A percentile compares a stretch with the other conserved stretches of the same genome.
phyloP scores from a whole-genome alignment of 2,797 vertebrate species.

The Semotilus atromaculatus region DNA sequence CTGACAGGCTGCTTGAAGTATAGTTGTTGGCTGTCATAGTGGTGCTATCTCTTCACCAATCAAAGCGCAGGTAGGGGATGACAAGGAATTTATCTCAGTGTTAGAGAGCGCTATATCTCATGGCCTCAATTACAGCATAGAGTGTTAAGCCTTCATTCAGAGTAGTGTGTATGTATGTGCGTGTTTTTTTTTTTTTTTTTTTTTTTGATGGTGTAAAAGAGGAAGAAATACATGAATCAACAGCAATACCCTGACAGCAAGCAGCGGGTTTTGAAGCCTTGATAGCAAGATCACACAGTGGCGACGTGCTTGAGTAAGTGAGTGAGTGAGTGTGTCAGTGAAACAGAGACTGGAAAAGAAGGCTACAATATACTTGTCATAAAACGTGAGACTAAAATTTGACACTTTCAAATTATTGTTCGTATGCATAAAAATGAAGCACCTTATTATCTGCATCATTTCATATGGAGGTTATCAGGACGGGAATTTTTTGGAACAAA shows the following conservation, averaged over 20 bases:
- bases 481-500: background rate
- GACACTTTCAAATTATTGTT: background rate
- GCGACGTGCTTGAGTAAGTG: constrained; percentile 4
- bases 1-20: constrained; percentile 48
- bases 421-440: background rate
- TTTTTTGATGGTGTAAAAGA: constrained; percentile 17
- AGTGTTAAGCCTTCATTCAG: constrained; percentile 37
- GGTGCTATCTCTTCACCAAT: constrained; percentile 50
- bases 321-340: constrained; percentile 8
- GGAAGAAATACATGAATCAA: constrained; percentile 48
- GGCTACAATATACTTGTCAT: background rate
- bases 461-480: background rate
- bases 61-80: constrained; percentile 43
- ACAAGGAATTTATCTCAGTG: constrained; percentile 49
- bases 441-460: background rate
- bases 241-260: constrained; percentile 26
- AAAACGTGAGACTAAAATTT: background rate
- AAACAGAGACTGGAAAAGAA: background rate
- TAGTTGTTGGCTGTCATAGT: constrained; percentile 45
- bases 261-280: constrained; percentile 33
- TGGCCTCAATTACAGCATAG: constrained; percentile 49
- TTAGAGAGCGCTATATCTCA: constrained; percentile 51
- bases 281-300: constrained; percentile 23
- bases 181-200: constrained; percentile 11
- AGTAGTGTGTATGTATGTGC: constrained; percentile 6